Base-by-base conservation (phyloP, 2,888 invertebrate species). In the Spilosoma lubricipeda region DNA sequence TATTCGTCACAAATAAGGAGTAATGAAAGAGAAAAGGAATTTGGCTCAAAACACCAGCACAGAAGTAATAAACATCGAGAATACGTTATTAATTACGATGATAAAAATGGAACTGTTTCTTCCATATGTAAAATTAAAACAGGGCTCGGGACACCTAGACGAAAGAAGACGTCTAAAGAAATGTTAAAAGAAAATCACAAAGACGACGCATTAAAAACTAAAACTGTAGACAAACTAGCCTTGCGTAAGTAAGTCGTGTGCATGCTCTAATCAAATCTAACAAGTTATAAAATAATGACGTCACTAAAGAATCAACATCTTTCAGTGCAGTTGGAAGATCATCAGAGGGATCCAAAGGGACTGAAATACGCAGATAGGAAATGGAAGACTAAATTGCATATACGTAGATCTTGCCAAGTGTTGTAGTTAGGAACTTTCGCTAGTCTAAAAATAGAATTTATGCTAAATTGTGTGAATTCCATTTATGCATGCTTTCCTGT, bases 171-270 rank as follows among this genome's bases (percentile, higher is more conserved):
- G 52, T 80, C 89, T 45, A 90, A 88, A 85, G 91, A 92, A 77
- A 85, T 83, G 74, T 83, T 83, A 56, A 90, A 90, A 86, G 91
- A 91, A 71, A 89, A 83, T 76, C 78, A 86, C 73, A 92, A 90
- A 86, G 90, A 92, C 76, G 87, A 85, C 76, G 87, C 84, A 76
- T 77, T 85, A 81, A 93, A 89, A 88, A 86, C 82, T 78, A 94
- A 90, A 88, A 82, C 87, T 63, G 74, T 88, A 82, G 92, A 93
- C 75, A 94, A 93, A 92, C 90, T 89, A 81, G 89, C 91, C 85
- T 87, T 94, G 90, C 94, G 95, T 95, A 95, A 95, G 94, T 95
- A 95, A 93, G 91, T 86, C 85, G 89, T 89, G 88, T 93, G 91
- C 93, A 91, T 93, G 92, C 91, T 90, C 89, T 91, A 89, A 87